These are phyloP conservation scores for Ptychodera flava DNA, from an alignment of 35 echinoderm and acorn worm genomes.

Conservation along the genomic window DNA sequence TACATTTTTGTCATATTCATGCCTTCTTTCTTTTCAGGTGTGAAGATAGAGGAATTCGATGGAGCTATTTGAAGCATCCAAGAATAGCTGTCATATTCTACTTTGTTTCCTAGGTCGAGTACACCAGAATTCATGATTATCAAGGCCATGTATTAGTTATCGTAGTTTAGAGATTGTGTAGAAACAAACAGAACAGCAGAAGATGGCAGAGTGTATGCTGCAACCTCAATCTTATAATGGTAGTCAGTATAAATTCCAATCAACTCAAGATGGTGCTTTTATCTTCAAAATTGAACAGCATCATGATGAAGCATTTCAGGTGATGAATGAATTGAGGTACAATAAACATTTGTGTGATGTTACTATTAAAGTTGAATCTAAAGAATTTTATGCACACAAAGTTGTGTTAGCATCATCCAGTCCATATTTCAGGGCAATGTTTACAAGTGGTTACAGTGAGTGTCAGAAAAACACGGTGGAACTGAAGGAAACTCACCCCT, in stretches of 20 bases:
- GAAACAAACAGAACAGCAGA: not conserved
- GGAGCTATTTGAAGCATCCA: not conserved
- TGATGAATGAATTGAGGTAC: slow-evolving; percentile 74
- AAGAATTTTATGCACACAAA: slow-evolving; percentile 78
- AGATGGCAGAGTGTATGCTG: not conserved
- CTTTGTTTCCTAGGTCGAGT: not conserved
- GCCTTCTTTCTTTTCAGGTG: no score
- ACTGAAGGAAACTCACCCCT: slow-evolving; percentile 85
- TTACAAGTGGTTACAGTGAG: slow-evolving; percentile 81
- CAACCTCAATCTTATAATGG: not conserved
- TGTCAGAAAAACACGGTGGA: slow-evolving; percentile 74
- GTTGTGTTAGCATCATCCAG: slow-evolving; percentile 84
- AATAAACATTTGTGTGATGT: slow-evolving; percentile 74
- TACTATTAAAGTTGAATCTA: slow-evolving; percentile 65
- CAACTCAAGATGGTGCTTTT: slow-evolving; percentile 30
- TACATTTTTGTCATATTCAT: no score
- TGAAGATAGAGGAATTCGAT: no score
- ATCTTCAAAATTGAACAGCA: slow-evolving; percentile 64
- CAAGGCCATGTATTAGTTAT: no score
- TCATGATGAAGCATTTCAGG: slow-evolving; percentile 59
- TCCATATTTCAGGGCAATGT: slow-evolving; percentile 94
- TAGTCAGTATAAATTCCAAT: not conserved
- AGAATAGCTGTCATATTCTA: not conserved
- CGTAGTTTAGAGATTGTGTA: not conserved
- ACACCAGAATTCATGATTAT: not conserved